These are phyloP conservation scores for Entelurus aequoreus DNA, from an alignment of 2,113 vertebrate genomes.

Conservation along the genomic window DNA sequence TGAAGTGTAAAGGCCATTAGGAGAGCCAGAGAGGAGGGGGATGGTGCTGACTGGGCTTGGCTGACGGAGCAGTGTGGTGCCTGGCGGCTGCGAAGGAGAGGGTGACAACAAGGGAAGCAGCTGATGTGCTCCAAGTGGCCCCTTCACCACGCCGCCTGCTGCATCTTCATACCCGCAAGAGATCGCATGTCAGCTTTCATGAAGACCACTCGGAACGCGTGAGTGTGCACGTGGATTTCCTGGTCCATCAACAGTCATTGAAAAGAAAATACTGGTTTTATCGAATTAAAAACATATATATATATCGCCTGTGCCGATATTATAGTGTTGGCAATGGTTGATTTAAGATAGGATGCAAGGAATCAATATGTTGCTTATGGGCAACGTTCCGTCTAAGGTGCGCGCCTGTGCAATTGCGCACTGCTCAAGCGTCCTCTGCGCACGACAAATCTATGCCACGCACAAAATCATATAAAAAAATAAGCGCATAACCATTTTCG, in stretches of 20 bases:
- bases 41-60: constrained; percentile 27
- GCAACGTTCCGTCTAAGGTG: no score
- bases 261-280: neutral
- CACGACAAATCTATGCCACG: no score
- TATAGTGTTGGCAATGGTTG: neutral
- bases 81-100: constrained; percentile 46
- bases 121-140: constrained; percentile 68
- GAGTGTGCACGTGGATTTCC: constrained; percentile 14
- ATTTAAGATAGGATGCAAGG: neutral
- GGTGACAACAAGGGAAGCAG: constrained; percentile 63
- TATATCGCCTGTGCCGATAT: no score
- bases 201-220: constrained; percentile 26
- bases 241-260: constrained; percentile 20
- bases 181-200: constrained; percentile 64
- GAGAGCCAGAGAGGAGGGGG: constrained; percentile 34
- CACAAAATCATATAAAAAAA: no score
- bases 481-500: no score
- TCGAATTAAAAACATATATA: neutral
- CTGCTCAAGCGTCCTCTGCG: no score
- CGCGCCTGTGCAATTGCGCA: no score
- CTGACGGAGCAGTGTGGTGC: constrained; percentile 43
- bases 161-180: constrained; percentile 47
- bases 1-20: constrained; percentile 44
- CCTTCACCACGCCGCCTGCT: constrained; percentile 48
- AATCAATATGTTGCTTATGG: neutral